Conservation (phyloP, 2,797 vertebrate genomes). For the Neostethus bicornis region DNA sequence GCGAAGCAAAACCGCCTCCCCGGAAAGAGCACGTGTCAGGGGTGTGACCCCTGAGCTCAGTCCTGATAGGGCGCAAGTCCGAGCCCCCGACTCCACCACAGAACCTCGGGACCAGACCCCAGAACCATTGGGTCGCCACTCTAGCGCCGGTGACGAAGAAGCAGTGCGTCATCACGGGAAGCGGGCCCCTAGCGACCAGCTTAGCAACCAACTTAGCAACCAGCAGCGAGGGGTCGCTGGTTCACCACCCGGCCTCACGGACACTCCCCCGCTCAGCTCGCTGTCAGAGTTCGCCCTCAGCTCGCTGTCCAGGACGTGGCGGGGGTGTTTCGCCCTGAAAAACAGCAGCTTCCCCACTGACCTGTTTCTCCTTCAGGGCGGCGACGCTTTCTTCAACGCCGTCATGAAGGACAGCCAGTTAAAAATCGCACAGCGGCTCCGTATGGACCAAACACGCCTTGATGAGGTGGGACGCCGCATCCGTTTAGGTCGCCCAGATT, state of each 20-base stretch:
- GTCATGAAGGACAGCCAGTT: constrained; percentile 92
- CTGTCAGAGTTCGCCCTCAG: constrained; percentile 90
- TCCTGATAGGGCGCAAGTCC: constrained; percentile 87
- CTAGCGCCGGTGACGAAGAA: constrained; percentile 46
- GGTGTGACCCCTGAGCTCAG: constrained; percentile 85
- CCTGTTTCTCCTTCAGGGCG: constrained; percentile 94
- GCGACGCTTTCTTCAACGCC: constrained; percentile 84
- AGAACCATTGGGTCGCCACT: constrained; percentile 44
- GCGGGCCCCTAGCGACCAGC: constrained; percentile 56
- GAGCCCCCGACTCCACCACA: constrained; percentile 83
- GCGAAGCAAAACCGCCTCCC: constrained; percentile 66
- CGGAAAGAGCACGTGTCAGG: no score
- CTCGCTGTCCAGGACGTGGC: constrained; percentile 86
- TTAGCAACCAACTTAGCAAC: constrained; percentile 61
- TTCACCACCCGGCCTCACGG: constrained; percentile 29
- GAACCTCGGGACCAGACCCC: constrained; percentile 86
- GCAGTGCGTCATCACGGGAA: constrained; percentile 74
- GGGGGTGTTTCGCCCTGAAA: constrained; percentile 94
- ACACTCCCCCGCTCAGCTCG: constrained; percentile 76
- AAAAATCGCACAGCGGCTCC: constrained; percentile 96
- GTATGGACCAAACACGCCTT: constrained; percentile 95
- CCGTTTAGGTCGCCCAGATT: constrained; percentile 90
- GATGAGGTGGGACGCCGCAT: constrained; percentile 95
- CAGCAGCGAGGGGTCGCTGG: no score
- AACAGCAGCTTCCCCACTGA: constrained; percentile 97